Base-by-base conservation (phyloP, 2,113 vertebrate species). In the Limnothrissa miodon region DNA sequence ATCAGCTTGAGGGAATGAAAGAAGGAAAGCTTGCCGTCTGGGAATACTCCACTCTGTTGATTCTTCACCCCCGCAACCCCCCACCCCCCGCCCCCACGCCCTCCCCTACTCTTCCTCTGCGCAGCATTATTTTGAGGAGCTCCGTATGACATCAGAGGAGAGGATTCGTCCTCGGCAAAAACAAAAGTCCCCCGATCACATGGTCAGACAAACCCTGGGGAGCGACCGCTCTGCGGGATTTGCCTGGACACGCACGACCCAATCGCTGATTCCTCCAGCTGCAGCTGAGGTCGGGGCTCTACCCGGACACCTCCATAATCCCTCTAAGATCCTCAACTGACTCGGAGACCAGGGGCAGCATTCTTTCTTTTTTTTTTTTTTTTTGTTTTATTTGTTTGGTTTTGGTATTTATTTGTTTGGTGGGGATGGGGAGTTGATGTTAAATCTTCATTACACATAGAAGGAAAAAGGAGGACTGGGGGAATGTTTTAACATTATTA, bases 171-270 rank as follows among this genome's bases (percentile, higher is more conserved):
- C 83, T 82, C 5, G 25, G 42, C 59, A 85, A 82, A 88, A 83
- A 86, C 83, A 90, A 4, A 85, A 6, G 36, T 45, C 80, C 45
- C 86, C 84, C 85, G 85, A 89, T 62, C 59, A 81, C 86, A 87
- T 53, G 78, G 86, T 82, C 84, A 87, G 79, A 89, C 56, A 70
- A 79, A 36, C 53, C 79, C 80, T 48, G 53, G 78, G 78, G 39
- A 56, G 78, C 42, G 1, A 6, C 7, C n/a, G 59, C 59, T 10
- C n/a, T 8, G 15, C 39, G 36, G 25, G 59, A 62, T 62, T 56
- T 62, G 45, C 15, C 29, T 81, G 25, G 80, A 36, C 36, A 29
- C 21, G 80, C 48, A 39, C 21, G 44, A 51, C 70, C 8, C 23
- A 2, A 29, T 62, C 59, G 21, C 51, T 56, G 51, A 56, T 56